Percentiles rank a stretch among this genome's conserved stretches.
Conservation (phyloP, 2,888 invertebrate genomes). For the Pelosia muscerda region DNA sequence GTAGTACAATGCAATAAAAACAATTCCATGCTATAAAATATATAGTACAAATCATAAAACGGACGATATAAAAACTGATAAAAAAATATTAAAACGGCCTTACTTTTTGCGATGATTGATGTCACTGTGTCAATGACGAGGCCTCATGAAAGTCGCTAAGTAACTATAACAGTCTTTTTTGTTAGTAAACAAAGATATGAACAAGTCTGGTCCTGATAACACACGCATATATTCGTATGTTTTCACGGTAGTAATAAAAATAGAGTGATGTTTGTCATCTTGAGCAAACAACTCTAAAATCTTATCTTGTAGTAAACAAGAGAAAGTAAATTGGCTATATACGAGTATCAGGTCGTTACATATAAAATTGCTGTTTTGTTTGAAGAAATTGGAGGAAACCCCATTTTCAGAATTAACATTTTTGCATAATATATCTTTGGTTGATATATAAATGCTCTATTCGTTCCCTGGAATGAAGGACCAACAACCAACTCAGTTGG, state of each 20-base stretch:
- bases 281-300: constrained; percentile 6
- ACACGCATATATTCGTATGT: constrained; percentile 4
- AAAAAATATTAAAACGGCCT: constrained; percentile 10
- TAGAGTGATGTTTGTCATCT: not conserved
- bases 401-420: no score
- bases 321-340: constrained; percentile 8
- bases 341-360: no score
- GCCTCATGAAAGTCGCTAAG: constrained; percentile 13
- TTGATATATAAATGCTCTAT: no score
- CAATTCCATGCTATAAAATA: not conserved
- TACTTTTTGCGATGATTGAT: constrained; percentile 24
- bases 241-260: not conserved
- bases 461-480: no score
- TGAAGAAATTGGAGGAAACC: no score
- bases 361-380: no score
- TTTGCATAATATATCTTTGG: no score
- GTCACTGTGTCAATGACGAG: constrained; percentile 32
- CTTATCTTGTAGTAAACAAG: constrained; percentile 5
- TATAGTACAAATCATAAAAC: not conserved
- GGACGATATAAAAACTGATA: not conserved
- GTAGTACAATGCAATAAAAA: not conserved
- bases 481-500: no score
- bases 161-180: constrained; percentile 16
- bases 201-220: constrained; percentile 4
- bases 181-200: constrained; percentile 5